Base-by-base conservation (phyloP, 2,888 invertebrate genomes). In the Troides oblongomaculatus region DNA sequence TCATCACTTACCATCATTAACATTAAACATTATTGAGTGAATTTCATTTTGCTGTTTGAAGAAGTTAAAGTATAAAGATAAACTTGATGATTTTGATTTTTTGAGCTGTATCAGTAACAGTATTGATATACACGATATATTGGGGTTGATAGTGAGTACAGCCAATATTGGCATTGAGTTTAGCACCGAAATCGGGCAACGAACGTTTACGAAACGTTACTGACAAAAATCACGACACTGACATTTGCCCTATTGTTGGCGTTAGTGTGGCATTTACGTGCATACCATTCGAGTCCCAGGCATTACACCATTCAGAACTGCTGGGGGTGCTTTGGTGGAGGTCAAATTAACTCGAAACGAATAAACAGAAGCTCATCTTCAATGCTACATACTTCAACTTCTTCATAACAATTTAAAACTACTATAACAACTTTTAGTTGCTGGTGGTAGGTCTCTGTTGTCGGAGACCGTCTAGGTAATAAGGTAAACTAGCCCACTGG, bases 201-300 rank as follows among this genome's bases (percentile, higher is more conserved):
- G 12, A 72, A 77, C 74, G 76, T 80, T 91, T 92, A 82, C 87
- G 87, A 87, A 91, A 92, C 75, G 81, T 85, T 86, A 85, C 87
- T 84, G 81, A 78, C 89, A 91, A 89, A 91, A 90, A 90, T 89
- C 92, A 92, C 92, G 92, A 91, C 84, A 85, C 84, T 89, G 92
- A 91, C 92, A 92, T 92, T 92, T 91, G 80, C 81, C 83, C 85
- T 86, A 88, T 80, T 80, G 85, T 84, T 84, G 86, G 87, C 81
- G 84, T 86, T 65, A 80, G 83, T 81, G 78, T 87, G 92, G 86
- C 89, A 90, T 91, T 91, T 88, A 79, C 78, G 83, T 83, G 83
- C 87, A 88, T 89, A 82, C 89, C 85, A 73, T 64, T 75, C 71
- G 78, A 79, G 81, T 78, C 81, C 82, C 57, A 25, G 30, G 30